Conservation (phyloP, 2,113 vertebrate genomes). For the Grantiella picta region DNA sequence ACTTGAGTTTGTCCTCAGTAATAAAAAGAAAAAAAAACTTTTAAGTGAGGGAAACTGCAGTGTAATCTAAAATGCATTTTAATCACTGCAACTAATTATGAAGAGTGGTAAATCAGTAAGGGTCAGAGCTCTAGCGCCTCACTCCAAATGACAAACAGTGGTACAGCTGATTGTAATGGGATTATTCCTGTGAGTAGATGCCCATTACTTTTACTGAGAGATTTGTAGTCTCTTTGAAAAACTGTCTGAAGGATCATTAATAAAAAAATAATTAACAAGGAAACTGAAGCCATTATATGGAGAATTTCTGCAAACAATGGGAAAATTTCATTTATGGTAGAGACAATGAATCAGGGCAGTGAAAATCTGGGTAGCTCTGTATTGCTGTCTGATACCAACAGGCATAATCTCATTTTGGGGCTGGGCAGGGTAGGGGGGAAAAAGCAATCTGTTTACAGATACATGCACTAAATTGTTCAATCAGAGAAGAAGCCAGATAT, state of each 20-base stretch:
- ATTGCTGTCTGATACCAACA: background rate
- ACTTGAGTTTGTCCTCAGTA: background rate
- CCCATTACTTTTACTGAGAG: constrained; percentile 33
- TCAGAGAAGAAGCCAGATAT: background rate
- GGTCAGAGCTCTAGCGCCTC: constrained; percentile 30
- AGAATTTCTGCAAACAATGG: constrained; percentile 38
- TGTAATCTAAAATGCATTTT: constrained; percentile 59
- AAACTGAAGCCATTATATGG: background rate
- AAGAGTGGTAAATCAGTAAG: constrained; percentile 59
- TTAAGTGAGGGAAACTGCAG: constrained; percentile 7
- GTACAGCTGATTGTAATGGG: constrained; percentile 27
- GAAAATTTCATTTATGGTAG: background rate
- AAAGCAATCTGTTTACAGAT: background rate
- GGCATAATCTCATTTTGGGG: background rate
- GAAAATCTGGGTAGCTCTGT: background rate
- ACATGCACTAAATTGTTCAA: background rate
- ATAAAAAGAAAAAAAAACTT: background rate
- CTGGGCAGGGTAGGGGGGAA: background rate
- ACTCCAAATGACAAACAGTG: constrained; percentile 26
- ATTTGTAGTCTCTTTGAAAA: constrained; percentile 46
- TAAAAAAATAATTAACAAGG: constrained; percentile 49
- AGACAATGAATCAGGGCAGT: background rate
- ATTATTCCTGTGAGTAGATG: constrained; percentile 34
- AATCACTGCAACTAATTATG: constrained; percentile 59
- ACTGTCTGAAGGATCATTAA: constrained; percentile 27